Conservation (phyloP, 2,797 vertebrate genomes). For the Cirrhinus mrigala region DNA sequence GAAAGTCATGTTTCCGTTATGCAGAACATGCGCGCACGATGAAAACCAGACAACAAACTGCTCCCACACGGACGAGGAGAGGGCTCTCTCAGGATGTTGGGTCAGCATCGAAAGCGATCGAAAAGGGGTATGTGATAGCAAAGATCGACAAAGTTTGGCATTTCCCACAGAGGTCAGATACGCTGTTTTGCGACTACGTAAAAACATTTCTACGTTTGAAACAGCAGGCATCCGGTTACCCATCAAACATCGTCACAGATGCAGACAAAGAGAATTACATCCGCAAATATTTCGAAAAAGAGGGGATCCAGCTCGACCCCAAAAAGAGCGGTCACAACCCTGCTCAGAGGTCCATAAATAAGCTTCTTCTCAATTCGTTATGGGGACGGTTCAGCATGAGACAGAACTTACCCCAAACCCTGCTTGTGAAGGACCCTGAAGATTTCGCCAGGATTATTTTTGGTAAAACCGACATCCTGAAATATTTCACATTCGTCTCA, state of each 20-base stretch:
- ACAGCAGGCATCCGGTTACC: too few relatives aligned
- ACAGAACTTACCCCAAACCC: not conserved
- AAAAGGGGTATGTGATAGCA: not conserved
- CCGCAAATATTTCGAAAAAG: too few relatives aligned
- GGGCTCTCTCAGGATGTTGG: not conserved
- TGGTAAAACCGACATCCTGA: not conserved
- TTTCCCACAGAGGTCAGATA: too few relatives aligned
- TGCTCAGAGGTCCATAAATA: not conserved
- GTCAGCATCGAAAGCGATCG: not conserved
- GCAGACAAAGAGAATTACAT: not conserved
- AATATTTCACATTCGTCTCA: not conserved
- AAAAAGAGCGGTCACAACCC: not conserved
- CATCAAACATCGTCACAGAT: not conserved
- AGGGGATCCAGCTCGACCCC: not conserved
- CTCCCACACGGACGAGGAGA: not conserved
- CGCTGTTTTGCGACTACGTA: not conserved
- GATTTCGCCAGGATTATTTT: rapidly evolving
- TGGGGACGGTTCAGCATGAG: not conserved
- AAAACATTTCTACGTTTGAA: too few relatives aligned
- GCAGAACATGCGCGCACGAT: too few relatives aligned
- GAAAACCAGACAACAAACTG: rapidly evolving
- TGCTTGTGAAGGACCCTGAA: rapidly evolving
- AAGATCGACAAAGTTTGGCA: not conserved
- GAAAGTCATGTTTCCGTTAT: not conserved
- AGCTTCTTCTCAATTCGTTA: not conserved